Percentiles rank a stretch among this genome's conserved stretches.
Evolutionary conservation across 2,888 invertebrate species (phyloP).

Genomic region (Drosophila neutralis): DNA sequence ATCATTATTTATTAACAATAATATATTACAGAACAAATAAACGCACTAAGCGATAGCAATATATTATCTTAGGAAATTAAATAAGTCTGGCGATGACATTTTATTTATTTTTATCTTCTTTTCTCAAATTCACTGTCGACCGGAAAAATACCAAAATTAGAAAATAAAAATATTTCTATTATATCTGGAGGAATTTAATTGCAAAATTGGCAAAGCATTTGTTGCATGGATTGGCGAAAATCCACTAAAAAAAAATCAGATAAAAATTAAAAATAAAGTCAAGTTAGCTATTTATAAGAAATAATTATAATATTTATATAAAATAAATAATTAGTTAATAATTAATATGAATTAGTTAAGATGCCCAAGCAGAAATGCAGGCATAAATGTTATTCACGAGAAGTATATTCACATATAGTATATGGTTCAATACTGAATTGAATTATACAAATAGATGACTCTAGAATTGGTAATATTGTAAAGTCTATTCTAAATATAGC

Average conservation of each 20-base stretch:
- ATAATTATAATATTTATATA: not conserved
- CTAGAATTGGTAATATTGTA: not conserved
- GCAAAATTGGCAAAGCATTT: not conserved
- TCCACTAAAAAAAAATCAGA: rapidly evolving
- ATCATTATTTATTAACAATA: constrained; percentile 39
- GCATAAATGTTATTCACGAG: rapidly evolving
- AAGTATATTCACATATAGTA: not conserved
- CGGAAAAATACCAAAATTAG: not conserved
- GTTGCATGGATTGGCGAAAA: not conserved
- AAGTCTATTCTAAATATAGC: not conserved
- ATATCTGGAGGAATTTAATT: not conserved
- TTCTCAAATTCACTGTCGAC: not conserved
- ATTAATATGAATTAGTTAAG: not conserved
- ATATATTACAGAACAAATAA: not conserved
- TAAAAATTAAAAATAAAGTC: rapidly evolving
- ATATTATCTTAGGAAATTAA: not conserved
- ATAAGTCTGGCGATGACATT: not conserved
- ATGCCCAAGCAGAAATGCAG: not conserved
- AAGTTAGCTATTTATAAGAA: not conserved
- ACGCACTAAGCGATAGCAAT: not conserved
- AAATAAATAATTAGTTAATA: no score
- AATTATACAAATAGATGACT: not conserved
- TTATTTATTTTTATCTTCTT: not conserved
- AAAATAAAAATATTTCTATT: not conserved
- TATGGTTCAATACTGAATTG: not conserved